phyloP scores from a whole-genome alignment of 2,113 vertebrate species.

The Lycaon pictus region DNA sequence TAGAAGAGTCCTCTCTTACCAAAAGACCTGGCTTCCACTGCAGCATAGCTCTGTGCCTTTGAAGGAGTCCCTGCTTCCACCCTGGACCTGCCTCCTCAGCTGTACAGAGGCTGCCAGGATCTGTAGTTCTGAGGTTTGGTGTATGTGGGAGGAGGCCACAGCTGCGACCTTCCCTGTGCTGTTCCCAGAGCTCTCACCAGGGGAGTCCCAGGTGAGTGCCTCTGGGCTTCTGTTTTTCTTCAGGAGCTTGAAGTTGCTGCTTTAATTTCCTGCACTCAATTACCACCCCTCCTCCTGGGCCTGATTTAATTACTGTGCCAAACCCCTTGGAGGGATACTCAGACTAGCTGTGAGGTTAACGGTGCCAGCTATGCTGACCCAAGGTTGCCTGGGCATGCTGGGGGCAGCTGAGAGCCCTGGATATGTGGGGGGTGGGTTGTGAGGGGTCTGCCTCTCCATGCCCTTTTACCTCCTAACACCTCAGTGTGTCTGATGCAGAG shows the following conservation, averaged over 20 bases:
- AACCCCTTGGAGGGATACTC: neutral
- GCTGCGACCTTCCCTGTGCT: neutral
- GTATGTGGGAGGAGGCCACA: neutral
- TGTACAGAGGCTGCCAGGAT: neutral
- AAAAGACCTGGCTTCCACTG: neutral
- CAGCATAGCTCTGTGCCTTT: neutral
- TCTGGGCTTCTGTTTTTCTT: slow-evolving; percentile 31
- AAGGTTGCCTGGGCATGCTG: neutral
- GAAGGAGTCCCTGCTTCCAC: neutral
- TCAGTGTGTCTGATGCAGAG: neutral
- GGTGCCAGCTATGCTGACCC: no score
- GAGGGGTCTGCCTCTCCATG: neutral
- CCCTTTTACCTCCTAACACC: neutral
- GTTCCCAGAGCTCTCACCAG: neutral
- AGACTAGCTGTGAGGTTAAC: slow-evolving; percentile 22
- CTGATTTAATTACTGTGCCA: slow-evolving; percentile 2
- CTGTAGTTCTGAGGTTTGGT: neutral
- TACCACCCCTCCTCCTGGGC: neutral
- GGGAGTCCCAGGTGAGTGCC: neutral
- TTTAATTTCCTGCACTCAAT: neutral
- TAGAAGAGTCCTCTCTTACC: neutral
- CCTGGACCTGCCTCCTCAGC: neutral
- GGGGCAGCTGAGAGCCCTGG: neutral
- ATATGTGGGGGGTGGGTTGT: neutral
- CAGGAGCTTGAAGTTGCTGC: neutral